Evolutionary conservation across 2,113 vertebrate genomes (phyloP), one percentile per base, ranked within the genome.

Genomic region (Syrmaticus mikado): DNA sequence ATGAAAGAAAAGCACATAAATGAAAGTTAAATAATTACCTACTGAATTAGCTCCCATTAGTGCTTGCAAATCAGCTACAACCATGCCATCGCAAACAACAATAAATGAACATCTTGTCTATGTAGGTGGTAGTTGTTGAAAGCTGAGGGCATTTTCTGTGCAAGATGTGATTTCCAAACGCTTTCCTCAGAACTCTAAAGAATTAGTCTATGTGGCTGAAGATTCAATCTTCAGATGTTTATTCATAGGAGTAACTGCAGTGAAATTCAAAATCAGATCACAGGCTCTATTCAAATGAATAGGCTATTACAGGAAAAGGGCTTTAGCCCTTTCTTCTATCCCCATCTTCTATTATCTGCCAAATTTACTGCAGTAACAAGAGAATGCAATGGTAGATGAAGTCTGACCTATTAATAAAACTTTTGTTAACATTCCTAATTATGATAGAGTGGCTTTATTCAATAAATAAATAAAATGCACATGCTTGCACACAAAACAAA

Each of bases 111-210:
- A 77, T 78, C 73, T 76, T 78, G 36, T 40, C 27, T 75, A 92
- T 70, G 88, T 96, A 86, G 90, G 85, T 91, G 93, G 82, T 62
- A 94, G 61, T 38, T 81, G 73, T 38, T 91, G 92, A 91, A 93
- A 96, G 93, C 57, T 53, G 80, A 92, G 85, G 52, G 18, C 76
- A 96, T 66, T 60, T 85, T 93, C 67, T 68, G 68, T 46, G 53
- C 55, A 78, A 75, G 60, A 84, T 34, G 41, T 25, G 67, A 67
- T 85, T 74, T 89, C 82, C 72, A 66, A 90, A 92, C 1, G 8
- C n/a, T 68, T 85, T 60, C 64, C 50, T 91, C 46, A 85, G 91
- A 87, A 74, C 28, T 75, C 41, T 17, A 20, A 65, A 77, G 71
- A 64, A 87, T 89, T 53, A 80, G 48, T 53, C 62, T 70, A 64